phyloP scores from a whole-genome alignment of 2,113 vertebrate species.

The Dicerorhinus sumatrensis region DNA sequence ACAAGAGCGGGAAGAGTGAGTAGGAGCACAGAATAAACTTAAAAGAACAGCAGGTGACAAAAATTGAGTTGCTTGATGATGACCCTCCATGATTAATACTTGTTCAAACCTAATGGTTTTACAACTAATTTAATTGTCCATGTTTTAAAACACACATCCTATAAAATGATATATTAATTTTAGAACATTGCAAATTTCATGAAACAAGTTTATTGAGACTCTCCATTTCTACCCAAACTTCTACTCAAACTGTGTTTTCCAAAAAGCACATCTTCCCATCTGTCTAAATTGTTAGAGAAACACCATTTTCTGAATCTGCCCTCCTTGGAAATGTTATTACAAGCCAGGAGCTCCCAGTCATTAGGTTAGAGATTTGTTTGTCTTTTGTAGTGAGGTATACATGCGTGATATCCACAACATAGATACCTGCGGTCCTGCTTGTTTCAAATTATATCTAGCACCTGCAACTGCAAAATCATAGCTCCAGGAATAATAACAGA shows the following conservation, averaged over 20 bases:
- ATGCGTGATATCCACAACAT: background rate
- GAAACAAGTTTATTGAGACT: background rate
- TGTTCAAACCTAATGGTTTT: background rate
- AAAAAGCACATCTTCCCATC: background rate
- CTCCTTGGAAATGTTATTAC: constrained; percentile 24
- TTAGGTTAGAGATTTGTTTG: background rate
- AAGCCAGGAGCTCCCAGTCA: background rate
- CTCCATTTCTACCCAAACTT: constrained; percentile 18
- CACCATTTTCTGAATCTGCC: background rate
- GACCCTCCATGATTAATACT: background rate
- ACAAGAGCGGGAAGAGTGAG: background rate
- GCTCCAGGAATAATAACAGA: constrained; percentile 32
- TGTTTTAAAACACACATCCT: background rate
- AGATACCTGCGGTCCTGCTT: background rate
- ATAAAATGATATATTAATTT: background rate
- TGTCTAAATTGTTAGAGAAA: background rate
- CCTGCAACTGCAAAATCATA: background rate
- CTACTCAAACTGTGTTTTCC: background rate
- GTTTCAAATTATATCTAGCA: background rate
- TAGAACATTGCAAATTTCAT: background rate
- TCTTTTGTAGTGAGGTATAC: background rate
- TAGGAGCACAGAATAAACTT: background rate
- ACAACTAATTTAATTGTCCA: background rate
- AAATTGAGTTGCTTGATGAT: background rate
- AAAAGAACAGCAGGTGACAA: background rate